These are phyloP conservation scores for Hemaris fuciformis DNA, from an alignment of 2,888 invertebrate species.

Conservation along the genomic window DNA sequence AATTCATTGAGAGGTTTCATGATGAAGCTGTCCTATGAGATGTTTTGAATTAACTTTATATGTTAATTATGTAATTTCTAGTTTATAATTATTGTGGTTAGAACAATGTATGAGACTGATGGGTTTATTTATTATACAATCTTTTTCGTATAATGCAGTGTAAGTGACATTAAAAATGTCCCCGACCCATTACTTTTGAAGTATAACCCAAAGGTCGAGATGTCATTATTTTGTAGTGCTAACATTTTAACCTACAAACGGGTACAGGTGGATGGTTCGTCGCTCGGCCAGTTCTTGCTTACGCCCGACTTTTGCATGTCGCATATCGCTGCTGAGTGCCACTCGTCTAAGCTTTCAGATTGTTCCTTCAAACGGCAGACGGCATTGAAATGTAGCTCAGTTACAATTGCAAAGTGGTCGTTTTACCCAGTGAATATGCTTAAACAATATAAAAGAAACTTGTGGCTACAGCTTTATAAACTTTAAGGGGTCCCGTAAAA, in stretches of 20 bases:
- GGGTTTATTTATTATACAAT: too few relatives aligned
- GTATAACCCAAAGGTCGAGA: constrained; percentile 32
- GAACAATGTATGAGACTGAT: too few relatives aligned
- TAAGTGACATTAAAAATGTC: not conserved
- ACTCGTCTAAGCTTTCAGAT: constrained; percentile 33
- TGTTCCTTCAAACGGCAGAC: constrained; percentile 1
- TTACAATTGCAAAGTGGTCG: constrained; percentile 4
- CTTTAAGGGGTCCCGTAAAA: not conserved
- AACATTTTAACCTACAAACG: constrained; percentile 39
- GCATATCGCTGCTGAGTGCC: constrained; percentile 23
- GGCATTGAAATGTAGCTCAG: constrained; percentile 12
- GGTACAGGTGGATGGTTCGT: constrained; percentile 23
- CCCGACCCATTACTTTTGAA: constrained; percentile 2
- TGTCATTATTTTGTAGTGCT: constrained; percentile 23
- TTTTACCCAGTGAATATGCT: not conserved
- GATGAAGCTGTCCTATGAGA: too few relatives aligned
- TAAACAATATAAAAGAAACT: not conserved
- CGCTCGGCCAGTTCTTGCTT: constrained; percentile 29
- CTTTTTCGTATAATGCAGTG: too few relatives aligned
- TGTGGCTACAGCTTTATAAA: not conserved
- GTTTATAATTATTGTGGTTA: too few relatives aligned
- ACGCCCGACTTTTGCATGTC: constrained; percentile 31
- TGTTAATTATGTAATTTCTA: too few relatives aligned
- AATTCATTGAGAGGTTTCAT: not conserved
- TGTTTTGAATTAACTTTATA: not conserved